Evolutionary conservation across 30 jellyfish, hydroid and myxozoan genomes (phyloP), one percentile per base, ranked within the genome.

Genomic region (Pseudorhiza aurosa): DNA sequence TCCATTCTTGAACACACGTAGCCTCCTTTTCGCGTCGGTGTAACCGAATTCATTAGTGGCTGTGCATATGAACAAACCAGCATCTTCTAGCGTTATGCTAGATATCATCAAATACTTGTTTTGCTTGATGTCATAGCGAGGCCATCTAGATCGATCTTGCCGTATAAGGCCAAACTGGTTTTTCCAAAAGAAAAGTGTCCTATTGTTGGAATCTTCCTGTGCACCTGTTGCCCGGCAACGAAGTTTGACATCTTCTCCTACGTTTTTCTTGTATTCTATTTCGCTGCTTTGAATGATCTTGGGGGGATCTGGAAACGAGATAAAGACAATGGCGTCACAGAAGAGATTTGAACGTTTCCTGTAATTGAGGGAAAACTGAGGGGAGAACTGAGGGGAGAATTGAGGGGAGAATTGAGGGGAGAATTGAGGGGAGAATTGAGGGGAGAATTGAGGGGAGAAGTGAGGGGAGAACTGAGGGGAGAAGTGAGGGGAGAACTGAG

Each of bases 171-270:
- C 95, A 46, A 30, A n/a, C 42, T 87, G 85, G 28, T 87, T 87
- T 63, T 75, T 87, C 96, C 96, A 87, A 55, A 65, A 77, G 75
- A 87, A 87, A 21, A 87, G 73, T 0, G 96, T 87, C 40, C 96
- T 47, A 18, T 72, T 64, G 69, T 68, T 75, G 5, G 82, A 42
- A 37, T 76, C 96, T 15, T 87, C 93, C 12, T 77, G 78, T 12
- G 92, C 85, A 29, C 93, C 96, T 0, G 96, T 75, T 32, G 96
- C 96, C 78, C 85, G 87, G 89, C 96, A 87, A 40, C 89, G 89
- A 40, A 87, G 71, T 65, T 58, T 87, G 24, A 87, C 96, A 21
- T 70, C 82, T 2, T 65, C 91, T 14, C 96, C 96, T 0, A 76
- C 59, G 68, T 87, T 77, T 44, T 33, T 35, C 36, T 24, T 59